phyloP scores from a whole-genome alignment of 2,888 invertebrate genomes.

The Prosapia bicincta region DNA sequence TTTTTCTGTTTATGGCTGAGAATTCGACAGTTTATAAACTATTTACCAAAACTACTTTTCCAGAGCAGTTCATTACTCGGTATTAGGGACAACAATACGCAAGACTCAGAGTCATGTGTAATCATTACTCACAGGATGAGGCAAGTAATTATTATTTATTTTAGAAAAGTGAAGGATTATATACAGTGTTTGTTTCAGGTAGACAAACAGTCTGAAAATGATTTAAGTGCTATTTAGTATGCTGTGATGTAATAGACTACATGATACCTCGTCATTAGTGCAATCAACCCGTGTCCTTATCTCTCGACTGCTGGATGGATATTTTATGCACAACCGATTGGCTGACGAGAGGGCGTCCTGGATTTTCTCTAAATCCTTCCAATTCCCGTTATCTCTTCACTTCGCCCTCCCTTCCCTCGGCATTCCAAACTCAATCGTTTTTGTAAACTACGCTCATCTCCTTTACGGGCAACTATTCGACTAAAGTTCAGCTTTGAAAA shows the following conservation, averaged over 20 bases:
- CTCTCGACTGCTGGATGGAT: conserved; percentile 14
- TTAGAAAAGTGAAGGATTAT: too few relatives aligned
- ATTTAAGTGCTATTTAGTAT: too few relatives aligned
- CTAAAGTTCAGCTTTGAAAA: background rate
- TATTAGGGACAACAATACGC: too few relatives aligned
- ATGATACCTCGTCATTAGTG: background rate
- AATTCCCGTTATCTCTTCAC: conserved; percentile 12
- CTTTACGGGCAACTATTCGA: background rate
- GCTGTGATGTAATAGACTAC: background rate
- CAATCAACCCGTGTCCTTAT: background rate
- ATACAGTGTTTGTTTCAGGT: too few relatives aligned
- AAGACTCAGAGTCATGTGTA: too few relatives aligned
- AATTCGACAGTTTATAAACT: too few relatives aligned
- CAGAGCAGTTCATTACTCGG: too few relatives aligned
- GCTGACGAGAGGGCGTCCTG: conserved; percentile 14
- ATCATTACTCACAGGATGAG: too few relatives aligned
- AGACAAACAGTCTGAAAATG: too few relatives aligned
- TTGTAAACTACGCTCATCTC: background rate
- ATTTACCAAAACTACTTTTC: too few relatives aligned
- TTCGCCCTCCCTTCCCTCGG: background rate
- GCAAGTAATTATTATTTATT: too few relatives aligned
- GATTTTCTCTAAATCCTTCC: conserved; percentile 22
- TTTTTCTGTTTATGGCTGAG: too few relatives aligned
- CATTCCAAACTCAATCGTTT: background rate
- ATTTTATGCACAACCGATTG: conserved; percentile 29